Conservation (phyloP, 2,113 vertebrate genomes). For the Lontra canadensis region DNA sequence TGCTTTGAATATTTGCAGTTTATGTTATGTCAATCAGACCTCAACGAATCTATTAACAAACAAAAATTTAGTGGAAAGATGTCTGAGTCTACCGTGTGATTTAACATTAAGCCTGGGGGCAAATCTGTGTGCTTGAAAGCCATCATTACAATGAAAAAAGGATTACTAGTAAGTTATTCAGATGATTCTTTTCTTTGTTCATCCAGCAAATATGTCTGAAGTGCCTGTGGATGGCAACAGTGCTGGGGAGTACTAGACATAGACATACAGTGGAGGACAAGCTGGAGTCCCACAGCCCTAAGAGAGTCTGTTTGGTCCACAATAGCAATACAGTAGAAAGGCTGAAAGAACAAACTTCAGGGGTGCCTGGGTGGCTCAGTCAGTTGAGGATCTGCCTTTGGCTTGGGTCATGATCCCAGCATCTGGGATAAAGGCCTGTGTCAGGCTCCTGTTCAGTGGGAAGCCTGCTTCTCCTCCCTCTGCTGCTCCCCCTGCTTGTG, state of each 20-base stretch:
- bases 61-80: background rate
- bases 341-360: background rate
- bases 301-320: background rate
- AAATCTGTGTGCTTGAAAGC: background rate
- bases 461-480: background rate
- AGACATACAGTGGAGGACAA: background rate
- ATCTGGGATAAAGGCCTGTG: background rate
- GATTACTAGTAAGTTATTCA: background rate
- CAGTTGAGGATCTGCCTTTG: background rate
- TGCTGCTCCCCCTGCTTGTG: background rate
- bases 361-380: background rate
- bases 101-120: background rate
- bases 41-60: slow-evolving; percentile 7
- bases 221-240: background rate
- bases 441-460: background rate
- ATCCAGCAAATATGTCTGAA: background rate
- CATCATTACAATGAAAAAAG: background rate
- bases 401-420: too few species aligned
- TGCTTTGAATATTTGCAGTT: background rate
- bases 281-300: background rate
- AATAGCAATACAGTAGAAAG: background rate
- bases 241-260: background rate
- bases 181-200: background rate
- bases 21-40: background rate
- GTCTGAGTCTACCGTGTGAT: background rate